These are phyloP conservation scores for Drosophila neutralis DNA, from an alignment of 2,888 invertebrate genomes.

Conservation along the genomic window DNA sequence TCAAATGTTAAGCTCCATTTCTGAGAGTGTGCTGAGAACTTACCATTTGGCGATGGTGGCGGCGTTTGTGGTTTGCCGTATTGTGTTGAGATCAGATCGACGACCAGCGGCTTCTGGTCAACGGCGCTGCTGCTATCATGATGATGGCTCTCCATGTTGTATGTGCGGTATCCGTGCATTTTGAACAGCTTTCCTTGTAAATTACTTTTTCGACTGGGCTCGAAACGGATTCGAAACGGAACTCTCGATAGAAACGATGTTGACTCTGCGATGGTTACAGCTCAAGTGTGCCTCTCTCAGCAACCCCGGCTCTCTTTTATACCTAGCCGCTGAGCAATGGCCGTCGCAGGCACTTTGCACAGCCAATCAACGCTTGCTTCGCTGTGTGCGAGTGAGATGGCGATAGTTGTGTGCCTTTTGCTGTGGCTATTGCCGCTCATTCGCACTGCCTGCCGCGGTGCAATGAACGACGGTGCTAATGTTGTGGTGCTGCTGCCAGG, in stretches of 20 bases:
- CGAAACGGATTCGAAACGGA: slow-evolving; percentile 20
- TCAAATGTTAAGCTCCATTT: background rate
- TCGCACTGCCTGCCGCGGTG: slow-evolving; percentile 49
- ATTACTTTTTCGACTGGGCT: slow-evolving; percentile 23
- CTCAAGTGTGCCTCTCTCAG: slow-evolving; percentile 79
- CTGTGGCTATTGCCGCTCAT: slow-evolving; percentile 8
- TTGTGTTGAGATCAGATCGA: slow-evolving; percentile 87
- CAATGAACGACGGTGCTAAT: slow-evolving; percentile 66
- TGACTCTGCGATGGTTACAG: slow-evolving; percentile 73
- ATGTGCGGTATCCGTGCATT: slow-evolving; percentile 85
- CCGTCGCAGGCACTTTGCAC: slow-evolving; percentile 58
- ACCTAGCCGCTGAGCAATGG: slow-evolving; percentile 72
- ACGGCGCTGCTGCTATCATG: slow-evolving; percentile 58
- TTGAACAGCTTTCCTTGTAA: slow-evolving; percentile 38
- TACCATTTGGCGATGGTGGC: slow-evolving; percentile 86
- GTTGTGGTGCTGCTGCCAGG: slow-evolving; percentile 51
- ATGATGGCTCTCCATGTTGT: slow-evolving; percentile 82
- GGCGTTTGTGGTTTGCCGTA: slow-evolving; percentile 86
- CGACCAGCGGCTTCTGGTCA: slow-evolving; percentile 86
- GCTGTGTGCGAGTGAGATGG: slow-evolving; percentile 43
- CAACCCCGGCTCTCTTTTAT: slow-evolving; percentile 79
- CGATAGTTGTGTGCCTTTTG: slow-evolving; percentile 3
- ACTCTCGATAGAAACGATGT: slow-evolving; percentile 50
- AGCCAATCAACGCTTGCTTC: slow-evolving; percentile 69
- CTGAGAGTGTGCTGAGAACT: slow-evolving; percentile 42